Evolutionary conservation across 2,888 invertebrate genomes (phyloP).

Genomic region (Nephrotoma guestfalica): DNA sequence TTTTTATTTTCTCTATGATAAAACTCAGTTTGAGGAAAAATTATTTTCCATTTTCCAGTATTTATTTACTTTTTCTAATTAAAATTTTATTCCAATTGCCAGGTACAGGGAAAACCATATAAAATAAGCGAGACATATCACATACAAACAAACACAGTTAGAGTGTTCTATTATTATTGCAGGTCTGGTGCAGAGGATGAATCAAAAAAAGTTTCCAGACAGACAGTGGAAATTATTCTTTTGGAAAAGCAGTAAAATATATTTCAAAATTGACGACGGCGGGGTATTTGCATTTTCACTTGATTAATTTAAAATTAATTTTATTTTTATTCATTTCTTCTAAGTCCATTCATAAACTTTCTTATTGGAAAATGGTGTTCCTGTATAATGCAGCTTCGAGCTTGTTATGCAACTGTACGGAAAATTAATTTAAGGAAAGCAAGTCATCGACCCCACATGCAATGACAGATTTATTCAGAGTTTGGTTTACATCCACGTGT

Average conservation of each 20-base stretch:
- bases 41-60: background rate
- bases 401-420: no score
- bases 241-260: background rate
- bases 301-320: background rate
- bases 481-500: no score
- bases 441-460: no score
- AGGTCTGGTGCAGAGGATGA: background rate
- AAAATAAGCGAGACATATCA: background rate
- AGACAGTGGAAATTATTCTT: background rate
- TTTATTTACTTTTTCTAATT: background rate
- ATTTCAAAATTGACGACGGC: background rate
- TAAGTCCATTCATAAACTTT: background rate
- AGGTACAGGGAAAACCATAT: background rate
- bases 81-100: background rate
- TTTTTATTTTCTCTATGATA: background rate
- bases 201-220: background rate
- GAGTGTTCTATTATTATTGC: no score
- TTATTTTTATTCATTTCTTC: background rate
- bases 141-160: background rate
- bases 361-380: no score
- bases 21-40: background rate
- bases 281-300: background rate
- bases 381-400: no score
- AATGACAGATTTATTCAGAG: no score
- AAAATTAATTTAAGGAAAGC: no score